Percentiles rank a stretch among this genome's conserved stretches.
These are phyloP conservation scores for Darevskia nairensis DNA, from an alignment of 2,797 vertebrate species.

Conservation along the genomic window DNA sequence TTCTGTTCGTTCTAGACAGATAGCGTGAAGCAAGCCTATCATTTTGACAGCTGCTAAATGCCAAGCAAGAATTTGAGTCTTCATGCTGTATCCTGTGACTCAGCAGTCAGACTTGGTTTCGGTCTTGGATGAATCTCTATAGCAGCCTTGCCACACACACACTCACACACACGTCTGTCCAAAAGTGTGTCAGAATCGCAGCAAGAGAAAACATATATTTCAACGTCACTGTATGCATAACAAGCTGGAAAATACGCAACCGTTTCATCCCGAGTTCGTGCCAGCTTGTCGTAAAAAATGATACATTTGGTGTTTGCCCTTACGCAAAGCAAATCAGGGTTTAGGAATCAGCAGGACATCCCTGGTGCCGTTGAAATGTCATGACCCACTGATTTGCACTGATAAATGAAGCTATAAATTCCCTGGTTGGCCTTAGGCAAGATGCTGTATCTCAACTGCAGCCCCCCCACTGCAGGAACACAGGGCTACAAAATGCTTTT, in stretches of 20 bases:
- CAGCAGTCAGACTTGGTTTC: conserved; percentile 23
- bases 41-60: conserved; percentile 33
- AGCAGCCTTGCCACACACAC: not conserved
- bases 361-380: not conserved
- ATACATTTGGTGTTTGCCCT: not conserved
- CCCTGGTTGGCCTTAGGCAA: not conserved
- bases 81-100: conserved; percentile 35
- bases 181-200: conserved; percentile 22
- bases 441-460: not conserved
- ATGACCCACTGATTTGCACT: not conserved
- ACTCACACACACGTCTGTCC: conserved; percentile 16
- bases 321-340: not conserved
- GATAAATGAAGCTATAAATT: not conserved
- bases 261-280: not conserved
- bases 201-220: conserved; percentile 19
- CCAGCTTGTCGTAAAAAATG: not conserved
- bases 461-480: not conserved
- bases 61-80: conserved; percentile 40
- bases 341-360: not conserved
- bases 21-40: conserved; percentile 25
- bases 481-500: not conserved
- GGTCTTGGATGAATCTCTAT: conserved; percentile 34
- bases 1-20: conserved; percentile 24
- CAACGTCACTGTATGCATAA: conserved; percentile 27
- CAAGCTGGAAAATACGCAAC: conserved; percentile 48